Conservation (phyloP, 2,797 vertebrate genomes). For the Manis crassicaudata region DNA sequence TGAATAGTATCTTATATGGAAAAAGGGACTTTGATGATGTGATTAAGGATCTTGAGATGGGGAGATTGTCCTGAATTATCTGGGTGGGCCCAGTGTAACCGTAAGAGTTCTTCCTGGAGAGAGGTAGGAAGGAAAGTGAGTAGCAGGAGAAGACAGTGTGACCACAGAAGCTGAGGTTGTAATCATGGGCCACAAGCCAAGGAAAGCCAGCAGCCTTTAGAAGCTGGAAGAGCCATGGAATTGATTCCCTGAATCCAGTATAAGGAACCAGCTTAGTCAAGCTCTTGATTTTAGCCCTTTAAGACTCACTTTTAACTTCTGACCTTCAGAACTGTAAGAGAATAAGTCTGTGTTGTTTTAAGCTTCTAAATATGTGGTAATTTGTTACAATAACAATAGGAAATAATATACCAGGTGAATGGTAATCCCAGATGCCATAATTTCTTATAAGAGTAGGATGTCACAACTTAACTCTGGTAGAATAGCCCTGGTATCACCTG, state of each 20-base stretch:
- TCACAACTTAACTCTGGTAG: neutral
- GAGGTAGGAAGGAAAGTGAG: neutral
- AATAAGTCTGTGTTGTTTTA: neutral
- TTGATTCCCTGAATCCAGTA: neutral
- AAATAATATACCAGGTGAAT: neutral
- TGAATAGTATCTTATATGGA: neutral
- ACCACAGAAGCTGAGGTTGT: neutral
- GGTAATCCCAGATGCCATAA: neutral
- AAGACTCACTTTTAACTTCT: neutral
- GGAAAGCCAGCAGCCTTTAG: neutral
- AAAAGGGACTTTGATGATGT: slow-evolving; percentile 8
- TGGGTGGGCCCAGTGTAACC: neutral
- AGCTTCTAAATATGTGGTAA: neutral
- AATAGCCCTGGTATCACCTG: neutral
- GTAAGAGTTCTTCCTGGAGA: neutral
- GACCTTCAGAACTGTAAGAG: neutral
- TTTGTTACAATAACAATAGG: neutral
- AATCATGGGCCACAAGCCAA: neutral
- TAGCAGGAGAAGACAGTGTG: neutral
- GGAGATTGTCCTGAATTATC: neutral
- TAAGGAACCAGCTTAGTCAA: neutral
- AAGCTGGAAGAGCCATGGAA: neutral
- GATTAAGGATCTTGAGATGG: neutral
- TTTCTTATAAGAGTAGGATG: neutral
- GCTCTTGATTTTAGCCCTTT: neutral